Percentiles rank a stretch among this genome's conserved stretches.
These are phyloP conservation scores for Sterrhoptilus dennistouni DNA, from an alignment of 2,113 vertebrate genomes.

Conservation along the genomic window DNA sequence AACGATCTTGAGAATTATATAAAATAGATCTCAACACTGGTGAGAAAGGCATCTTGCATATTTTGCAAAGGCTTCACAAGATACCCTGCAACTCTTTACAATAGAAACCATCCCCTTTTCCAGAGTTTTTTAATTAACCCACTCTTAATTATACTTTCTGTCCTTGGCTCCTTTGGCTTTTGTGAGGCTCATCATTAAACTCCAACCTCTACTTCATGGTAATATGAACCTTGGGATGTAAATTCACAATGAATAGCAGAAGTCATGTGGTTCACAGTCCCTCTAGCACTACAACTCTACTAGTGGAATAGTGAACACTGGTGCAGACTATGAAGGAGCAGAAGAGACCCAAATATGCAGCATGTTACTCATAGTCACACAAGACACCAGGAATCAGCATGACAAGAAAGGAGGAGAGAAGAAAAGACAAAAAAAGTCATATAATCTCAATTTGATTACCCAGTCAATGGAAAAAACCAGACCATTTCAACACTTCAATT, in stretches of 20 bases:
- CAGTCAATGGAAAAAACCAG: neutral
- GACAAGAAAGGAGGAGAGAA: neutral
- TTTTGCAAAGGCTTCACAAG: slow-evolving; percentile 14
- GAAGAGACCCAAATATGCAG: neutral
- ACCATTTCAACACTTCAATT: neutral
- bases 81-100: neutral
- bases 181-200: neutral
- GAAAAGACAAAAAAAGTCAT: neutral
- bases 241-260: neutral
- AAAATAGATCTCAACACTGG: neutral
- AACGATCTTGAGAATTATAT: slow-evolving; percentile 2
- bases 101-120: neutral
- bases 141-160: neutral
- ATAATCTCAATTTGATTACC: neutral
- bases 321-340: neutral
- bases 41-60: neutral
- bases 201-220: neutral
- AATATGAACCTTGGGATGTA: neutral
- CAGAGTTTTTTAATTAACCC: neutral
- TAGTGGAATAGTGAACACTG: neutral
- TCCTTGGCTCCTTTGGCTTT: neutral
- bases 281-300: neutral
- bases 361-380: neutral
- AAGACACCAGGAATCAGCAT: neutral
- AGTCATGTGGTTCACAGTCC: neutral